These are phyloP conservation scores for Brachymystax lenok DNA, from an alignment of 2,797 vertebrate genomes.

Conservation along the genomic window DNA sequence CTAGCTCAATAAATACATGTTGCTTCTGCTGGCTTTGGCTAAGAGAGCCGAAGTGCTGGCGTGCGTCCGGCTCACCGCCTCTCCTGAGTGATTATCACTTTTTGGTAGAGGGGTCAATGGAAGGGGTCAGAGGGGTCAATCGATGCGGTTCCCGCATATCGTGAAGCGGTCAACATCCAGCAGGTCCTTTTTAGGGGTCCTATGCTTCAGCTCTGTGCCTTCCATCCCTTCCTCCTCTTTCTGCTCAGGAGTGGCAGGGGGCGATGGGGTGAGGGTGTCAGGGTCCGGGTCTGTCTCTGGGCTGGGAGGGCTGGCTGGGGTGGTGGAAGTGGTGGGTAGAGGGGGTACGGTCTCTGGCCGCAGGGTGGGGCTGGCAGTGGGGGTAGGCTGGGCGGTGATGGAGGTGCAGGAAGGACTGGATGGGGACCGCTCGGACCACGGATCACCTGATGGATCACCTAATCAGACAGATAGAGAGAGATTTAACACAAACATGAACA, in stretches of 20 bases:
- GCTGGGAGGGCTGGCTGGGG: slow-evolving; percentile 65
- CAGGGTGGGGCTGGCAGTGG: slow-evolving; percentile 80
- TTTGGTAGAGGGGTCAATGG: slow-evolving; percentile 20
- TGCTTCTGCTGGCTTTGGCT: slow-evolving; percentile 69
- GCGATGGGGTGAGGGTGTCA: slow-evolving; percentile 50
- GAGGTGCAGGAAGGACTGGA: slow-evolving; percentile 35
- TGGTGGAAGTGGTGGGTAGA: slow-evolving; percentile 66
- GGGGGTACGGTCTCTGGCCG: slow-evolving; percentile 72
- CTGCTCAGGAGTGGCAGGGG: slow-evolving; percentile 61
- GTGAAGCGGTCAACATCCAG: slow-evolving; percentile 98
- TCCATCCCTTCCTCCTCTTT: slow-evolving; percentile 72
- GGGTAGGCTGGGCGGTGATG: slow-evolving; percentile 84
- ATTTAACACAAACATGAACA: neutral
- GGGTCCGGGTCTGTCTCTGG: slow-evolving; percentile 78
- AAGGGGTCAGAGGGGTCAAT: slow-evolving; percentile 79
- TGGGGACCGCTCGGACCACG: slow-evolving; percentile 69
- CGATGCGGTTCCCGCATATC: slow-evolving; percentile 95
- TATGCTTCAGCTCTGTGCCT: slow-evolving; percentile 81
- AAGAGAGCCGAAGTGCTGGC: slow-evolving; percentile 19
- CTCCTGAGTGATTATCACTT: slow-evolving; percentile 68
- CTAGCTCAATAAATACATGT: slow-evolving; percentile 84
- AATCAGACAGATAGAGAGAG: neutral
- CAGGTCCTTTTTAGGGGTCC: slow-evolving; percentile 88
- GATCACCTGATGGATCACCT: slow-evolving; percentile 22
- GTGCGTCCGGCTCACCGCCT: slow-evolving; percentile 14